These are phyloP conservation scores for Ctenochaetus hawaiiensis DNA, from an alignment of 2,797 vertebrate species.

Conservation along the genomic window DNA sequence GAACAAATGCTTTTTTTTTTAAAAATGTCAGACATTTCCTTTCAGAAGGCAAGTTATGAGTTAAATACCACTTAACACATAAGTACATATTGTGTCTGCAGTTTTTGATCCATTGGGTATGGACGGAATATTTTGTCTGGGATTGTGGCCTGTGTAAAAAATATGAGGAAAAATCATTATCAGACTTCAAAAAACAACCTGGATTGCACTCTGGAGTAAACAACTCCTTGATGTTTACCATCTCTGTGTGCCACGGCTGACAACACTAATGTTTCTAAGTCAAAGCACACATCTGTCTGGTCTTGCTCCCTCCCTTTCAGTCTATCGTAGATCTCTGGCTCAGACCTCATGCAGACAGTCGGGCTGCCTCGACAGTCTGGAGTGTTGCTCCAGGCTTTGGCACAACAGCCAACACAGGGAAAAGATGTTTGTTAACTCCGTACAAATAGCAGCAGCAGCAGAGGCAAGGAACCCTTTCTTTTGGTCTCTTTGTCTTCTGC, in stretches of 20 bases:
- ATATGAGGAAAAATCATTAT: conserved; percentile 7
- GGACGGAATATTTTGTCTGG: not conserved
- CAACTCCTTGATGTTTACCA: conserved; percentile 47
- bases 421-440: conserved; percentile 62
- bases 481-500: conserved; percentile 16
- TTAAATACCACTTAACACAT: not conserved
- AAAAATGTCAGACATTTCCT: not conserved
- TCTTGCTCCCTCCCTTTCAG: conserved; percentile 56
- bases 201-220: not conserved
- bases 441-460: conserved; percentile 55
- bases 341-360: conserved; percentile 75
- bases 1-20: not conserved
- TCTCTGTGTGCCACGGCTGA: conserved; percentile 48
- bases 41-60: not conserved
- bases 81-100: not conserved
- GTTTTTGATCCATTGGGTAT: not conserved
- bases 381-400: conserved; percentile 74
- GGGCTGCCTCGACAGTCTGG: conserved; percentile 69
- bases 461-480: conserved; percentile 29
- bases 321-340: conserved; percentile 74
- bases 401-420: conserved; percentile 50
- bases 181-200: not conserved
- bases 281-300: conserved; percentile 67
- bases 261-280: conserved; percentile 55
- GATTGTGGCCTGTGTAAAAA: not conserved